Conservation (phyloP, 2,797 vertebrate species). For the Chiloscyllium punctatum region DNA sequence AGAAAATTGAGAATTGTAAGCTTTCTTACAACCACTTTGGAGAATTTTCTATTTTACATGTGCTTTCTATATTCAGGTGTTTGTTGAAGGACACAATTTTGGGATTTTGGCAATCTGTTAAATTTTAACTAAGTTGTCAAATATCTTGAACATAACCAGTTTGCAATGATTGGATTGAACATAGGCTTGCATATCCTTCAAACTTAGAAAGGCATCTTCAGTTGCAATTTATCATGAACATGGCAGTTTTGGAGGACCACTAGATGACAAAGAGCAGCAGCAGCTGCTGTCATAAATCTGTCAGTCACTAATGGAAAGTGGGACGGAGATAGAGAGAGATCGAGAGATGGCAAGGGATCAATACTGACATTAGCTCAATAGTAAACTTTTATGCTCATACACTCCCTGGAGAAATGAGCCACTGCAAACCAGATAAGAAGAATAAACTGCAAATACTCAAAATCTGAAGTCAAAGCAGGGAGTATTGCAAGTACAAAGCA, state of each 20-base stretch:
- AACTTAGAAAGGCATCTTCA: not conserved
- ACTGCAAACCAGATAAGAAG: not conserved
- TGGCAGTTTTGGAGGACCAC: not conserved
- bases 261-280: not conserved
- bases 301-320: not conserved
- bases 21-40: not conserved
- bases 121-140: not conserved
- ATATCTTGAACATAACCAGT: not conserved
- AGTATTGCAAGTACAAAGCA: not conserved
- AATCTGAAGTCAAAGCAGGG: not conserved
- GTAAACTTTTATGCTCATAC: not conserved
- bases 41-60: not conserved
- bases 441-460: not conserved
- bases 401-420: not conserved
- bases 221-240: not conserved
- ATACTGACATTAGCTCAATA: not conserved
- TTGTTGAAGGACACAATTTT: not conserved
- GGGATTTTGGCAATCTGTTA: not conserved
- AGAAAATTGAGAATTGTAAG: not conserved
- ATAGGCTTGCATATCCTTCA: not conserved
- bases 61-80: not conserved
- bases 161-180: conserved; percentile 7
- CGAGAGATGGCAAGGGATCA: not conserved
- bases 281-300: not conserved
- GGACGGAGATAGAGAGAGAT: not conserved